Evolutionary conservation across 2,888 invertebrate species (phyloP), one percentile per base, ranked within the genome.

Genomic region (Synergus itoensis): DNA sequence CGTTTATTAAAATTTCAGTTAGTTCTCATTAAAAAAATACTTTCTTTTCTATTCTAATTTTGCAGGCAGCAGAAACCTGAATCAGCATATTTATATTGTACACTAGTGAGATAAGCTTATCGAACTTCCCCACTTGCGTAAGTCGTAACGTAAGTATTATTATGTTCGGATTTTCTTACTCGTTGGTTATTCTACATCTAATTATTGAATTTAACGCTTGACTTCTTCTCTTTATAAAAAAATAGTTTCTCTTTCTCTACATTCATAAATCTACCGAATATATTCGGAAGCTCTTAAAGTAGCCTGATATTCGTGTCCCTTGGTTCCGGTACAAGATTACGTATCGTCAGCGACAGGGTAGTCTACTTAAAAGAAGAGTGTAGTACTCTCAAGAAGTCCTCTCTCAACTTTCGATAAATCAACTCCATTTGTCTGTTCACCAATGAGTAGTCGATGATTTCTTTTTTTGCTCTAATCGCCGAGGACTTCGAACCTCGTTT

Each of bases 311-410:
- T 84, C 83, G 84, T 84, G 86, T 84, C 82, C 85, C 84, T 77
- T 76, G 83, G 85, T 88, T 87, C 87, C 85, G 86, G 82, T 88
- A 88, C 87, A 87, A 87, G 88, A 88, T 88, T 87, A 87, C 87
- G 85, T 88, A 88, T 88, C 86, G 86, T 83, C 78, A 82, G 81
- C 85, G 84, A 88, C 87, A 87, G 87, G 86, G 86, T 83, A 87
- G 85, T 85, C 87, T 85, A 86, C 87, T 88, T 87, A 83, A 85
- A 87, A 87, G 83, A 87, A 84, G 85, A 79, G 78, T 78, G 75
- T 79, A 77, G 80, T 41, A 65, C 81, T 78, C 60, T 79, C 73
- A 73, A 76, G 64, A 77, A 79, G 77, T 80, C 77, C 77, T 69
- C 77, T 79, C 77, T 67, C 65, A 60, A 79, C 80, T 75, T 73